Evolutionary conservation across 2,797 vertebrate genomes (phyloP).

Genomic region (Triplophysa bombifrons): DNA sequence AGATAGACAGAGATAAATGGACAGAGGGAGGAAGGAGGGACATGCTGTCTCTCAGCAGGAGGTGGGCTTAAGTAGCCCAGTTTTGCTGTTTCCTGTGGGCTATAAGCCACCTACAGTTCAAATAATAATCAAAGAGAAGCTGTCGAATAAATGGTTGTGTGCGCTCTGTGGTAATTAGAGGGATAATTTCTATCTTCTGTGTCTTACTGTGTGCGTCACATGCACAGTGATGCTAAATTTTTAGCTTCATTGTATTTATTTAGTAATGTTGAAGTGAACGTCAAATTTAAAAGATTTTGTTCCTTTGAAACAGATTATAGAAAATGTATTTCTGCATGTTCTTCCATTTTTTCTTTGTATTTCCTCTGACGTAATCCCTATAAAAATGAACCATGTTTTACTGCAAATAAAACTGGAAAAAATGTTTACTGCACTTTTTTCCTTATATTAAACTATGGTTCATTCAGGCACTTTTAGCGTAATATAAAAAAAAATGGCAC

Average conservation of each 20-base stretch:
- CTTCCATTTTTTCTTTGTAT: too few relatives aligned
- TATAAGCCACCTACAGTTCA: slow-evolving; percentile 62
- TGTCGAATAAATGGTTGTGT: slow-evolving; percentile 59
- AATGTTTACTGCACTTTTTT: too few relatives aligned
- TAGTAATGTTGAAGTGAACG: not conserved
- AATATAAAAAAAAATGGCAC: not conserved
- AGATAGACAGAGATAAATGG: slow-evolving; percentile 36
- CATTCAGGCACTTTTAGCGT: too few relatives aligned
- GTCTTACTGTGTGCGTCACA: not conserved
- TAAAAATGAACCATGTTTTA: too few relatives aligned
- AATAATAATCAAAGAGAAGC: slow-evolving; percentile 66
- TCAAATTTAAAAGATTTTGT: not conserved
- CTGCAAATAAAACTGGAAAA: too few relatives aligned
- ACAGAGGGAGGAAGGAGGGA: slow-evolving; percentile 51
- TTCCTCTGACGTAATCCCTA: too few relatives aligned
- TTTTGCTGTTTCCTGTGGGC: slow-evolving; percentile 60
- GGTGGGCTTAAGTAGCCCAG: slow-evolving; percentile 67
- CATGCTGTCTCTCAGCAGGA: slow-evolving; percentile 63
- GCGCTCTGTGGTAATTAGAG: slow-evolving; percentile 37
- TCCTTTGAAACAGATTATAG: too few relatives aligned
- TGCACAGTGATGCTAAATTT: not conserved
- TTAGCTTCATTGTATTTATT: not conserved
- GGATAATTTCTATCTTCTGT: not conserved
- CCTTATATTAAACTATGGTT: too few relatives aligned
- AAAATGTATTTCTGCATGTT: too few relatives aligned